Evolutionary conservation across 1,140 invertebrate genomes (phyloP).

Genomic region (Macrocentrus cingulum): DNA sequence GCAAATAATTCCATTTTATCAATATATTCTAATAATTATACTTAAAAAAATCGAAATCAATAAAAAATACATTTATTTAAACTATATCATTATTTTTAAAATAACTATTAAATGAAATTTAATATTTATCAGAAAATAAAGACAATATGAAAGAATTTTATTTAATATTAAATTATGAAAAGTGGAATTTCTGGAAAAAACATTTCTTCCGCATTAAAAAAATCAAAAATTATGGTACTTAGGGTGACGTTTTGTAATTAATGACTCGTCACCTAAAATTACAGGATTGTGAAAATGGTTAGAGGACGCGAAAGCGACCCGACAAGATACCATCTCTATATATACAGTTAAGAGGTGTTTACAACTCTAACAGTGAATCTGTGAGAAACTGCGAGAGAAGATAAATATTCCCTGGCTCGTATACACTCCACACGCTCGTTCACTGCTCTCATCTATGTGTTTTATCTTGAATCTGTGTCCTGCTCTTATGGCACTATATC

Average conservation of each 20-base stretch:
- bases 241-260: constrained; percentile 19
- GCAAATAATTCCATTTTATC: neutral
- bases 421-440: constrained; percentile 33
- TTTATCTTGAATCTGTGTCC: constrained; percentile 25
- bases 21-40: neutral
- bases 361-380: constrained; percentile 59
- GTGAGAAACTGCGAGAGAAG: constrained; percentile 58
- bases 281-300: constrained; percentile 25
- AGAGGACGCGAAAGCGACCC: constrained; percentile 25
- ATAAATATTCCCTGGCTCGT: constrained; percentile 57
- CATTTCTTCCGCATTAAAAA: too few relatives aligned
- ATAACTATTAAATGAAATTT: too few relatives aligned
- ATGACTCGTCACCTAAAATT: constrained; percentile 29
- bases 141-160: too few relatives aligned
- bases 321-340: constrained; percentile 56
- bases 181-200: too few relatives aligned
- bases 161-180: too few relatives aligned
- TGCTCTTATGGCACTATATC: constrained; percentile 32
- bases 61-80: too few relatives aligned
- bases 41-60: neutral
- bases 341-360: constrained; percentile 61
- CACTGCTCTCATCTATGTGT: constrained; percentile 33
- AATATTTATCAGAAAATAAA: too few relatives aligned
- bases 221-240: too few relatives aligned
- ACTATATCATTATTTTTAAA: too few relatives aligned